Base-by-base conservation (phyloP, 2,113 vertebrate genomes). In the Natator depressus region DNA sequence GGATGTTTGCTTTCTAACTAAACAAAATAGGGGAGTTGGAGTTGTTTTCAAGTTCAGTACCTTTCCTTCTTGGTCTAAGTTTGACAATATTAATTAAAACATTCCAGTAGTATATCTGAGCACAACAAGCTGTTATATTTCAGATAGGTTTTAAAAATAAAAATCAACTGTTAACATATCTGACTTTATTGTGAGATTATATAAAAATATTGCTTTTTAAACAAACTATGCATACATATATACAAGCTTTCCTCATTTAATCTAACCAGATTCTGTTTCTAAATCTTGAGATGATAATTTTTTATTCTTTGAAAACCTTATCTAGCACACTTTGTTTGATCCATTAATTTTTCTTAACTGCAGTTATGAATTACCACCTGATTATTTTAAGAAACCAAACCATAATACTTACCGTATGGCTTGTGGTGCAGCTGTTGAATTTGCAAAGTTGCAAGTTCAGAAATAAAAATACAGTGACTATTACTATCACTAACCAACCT, bases 51-150 rank as follows among this genome's bases (percentile, higher is more conserved):
- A 3, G 5, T 2, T 7, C 11, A 51, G 42, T 35, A 69, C 5
- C 13, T 75, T 16, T 46, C 27, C 19, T 46, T 80, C 57, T 10
- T 17, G 8, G 17, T 0, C 24, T 25, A 59, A 35, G 5, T 16
- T 25, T 12, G 62, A 4, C 59, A 35, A 29, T 0, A 31, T 42
- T 17, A 54, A 50, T 0, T 0, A 5, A 5, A 38, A 31, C 62
- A 84, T 53, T 38, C 38, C 46, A 1, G 57, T 46, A 25, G 9
- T 57, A n/a, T 49, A 35, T 25, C 8, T 20, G 3, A 42, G 13
- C 53, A 0, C 0, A 0, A 22, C 59, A 38, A 24, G 31, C 5
- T 8, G 7, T 31, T 59, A 24, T 38, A 46, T 38, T 82, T 80
- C 35, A 22, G 51, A 3, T 1, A 47, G 3, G 38, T 24, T 54